Conservation (phyloP, 2,888 invertebrate species). For the Torymus tubicola region DNA sequence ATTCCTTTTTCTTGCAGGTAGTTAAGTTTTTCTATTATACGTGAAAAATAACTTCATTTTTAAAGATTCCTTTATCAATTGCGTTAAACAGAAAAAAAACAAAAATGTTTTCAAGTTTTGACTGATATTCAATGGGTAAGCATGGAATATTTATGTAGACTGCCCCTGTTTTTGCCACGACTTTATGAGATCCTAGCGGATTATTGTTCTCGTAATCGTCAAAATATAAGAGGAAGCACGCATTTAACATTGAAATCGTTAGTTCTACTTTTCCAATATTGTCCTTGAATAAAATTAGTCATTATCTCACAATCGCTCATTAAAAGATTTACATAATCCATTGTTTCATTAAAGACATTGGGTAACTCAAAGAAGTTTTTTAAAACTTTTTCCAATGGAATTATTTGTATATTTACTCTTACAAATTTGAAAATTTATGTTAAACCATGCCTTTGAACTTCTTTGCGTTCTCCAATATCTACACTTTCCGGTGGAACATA, state of each 20-base stretch:
- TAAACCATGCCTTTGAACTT: slow-evolving; percentile 43
- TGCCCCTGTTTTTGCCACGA: slow-evolving; percentile 49
- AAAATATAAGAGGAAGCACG: slow-evolving; percentile 57
- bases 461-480: slow-evolving; percentile 52
- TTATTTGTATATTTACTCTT: slow-evolving; percentile 58
- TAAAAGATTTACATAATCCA: slow-evolving; percentile 49
- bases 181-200: slow-evolving; percentile 52
- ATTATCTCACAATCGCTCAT: slow-evolving; percentile 37
- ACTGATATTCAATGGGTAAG: slow-evolving; percentile 30
- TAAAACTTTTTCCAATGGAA: slow-evolving; percentile 57
- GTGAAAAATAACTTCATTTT: slow-evolving; percentile 47
- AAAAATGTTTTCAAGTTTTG: not conserved
- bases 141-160: slow-evolving; percentile 57
- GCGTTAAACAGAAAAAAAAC: slow-evolving; percentile 37
- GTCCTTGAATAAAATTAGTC: slow-evolving; percentile 56
- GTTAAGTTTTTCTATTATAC: slow-evolving; percentile 31
- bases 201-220: slow-evolving; percentile 60
- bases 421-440: not conserved
- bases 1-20: slow-evolving; percentile 44
- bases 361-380: slow-evolving; percentile 59
- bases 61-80: slow-evolving; percentile 44
- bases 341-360: slow-evolving; percentile 49
- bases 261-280: slow-evolving; percentile 51
- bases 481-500: slow-evolving; percentile 55
- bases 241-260: slow-evolving; percentile 32